These are phyloP conservation scores for Alfaro cultratus DNA, from an alignment of 2,797 vertebrate genomes.

Conservation along the genomic window DNA sequence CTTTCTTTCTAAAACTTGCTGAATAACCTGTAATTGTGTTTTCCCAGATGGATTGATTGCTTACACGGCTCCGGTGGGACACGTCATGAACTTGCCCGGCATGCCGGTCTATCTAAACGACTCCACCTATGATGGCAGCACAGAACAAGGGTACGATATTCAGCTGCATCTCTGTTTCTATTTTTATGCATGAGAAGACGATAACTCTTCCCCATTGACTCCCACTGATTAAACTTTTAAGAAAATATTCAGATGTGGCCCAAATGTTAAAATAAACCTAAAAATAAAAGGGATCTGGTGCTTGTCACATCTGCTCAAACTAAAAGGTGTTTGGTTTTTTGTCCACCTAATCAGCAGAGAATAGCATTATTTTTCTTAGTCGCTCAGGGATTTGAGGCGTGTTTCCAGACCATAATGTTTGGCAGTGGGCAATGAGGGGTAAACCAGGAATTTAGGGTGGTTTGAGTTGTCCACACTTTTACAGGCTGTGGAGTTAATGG, in stretches of 20 bases:
- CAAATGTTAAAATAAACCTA: constrained; percentile 25
- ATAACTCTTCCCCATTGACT: constrained; percentile 25
- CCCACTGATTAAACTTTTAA: constrained; percentile 6
- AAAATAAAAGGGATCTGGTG: constrained; percentile 13
- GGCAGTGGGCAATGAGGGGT: constrained; percentile 46
- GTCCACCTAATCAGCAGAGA: constrained; percentile 66
- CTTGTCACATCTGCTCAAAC: constrained; percentile 50
- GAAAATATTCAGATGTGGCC: constrained; percentile 11
- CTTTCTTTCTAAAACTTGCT: constrained; percentile 15
- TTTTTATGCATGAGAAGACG: constrained; percentile 30
- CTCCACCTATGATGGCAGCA: constrained; percentile 91
- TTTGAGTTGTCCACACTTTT: constrained; percentile 41
- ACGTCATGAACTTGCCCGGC: constrained; percentile 85
- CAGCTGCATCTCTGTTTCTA: neutral
- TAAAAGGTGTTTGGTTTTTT: constrained; percentile 41
- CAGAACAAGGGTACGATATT: constrained; percentile 82
- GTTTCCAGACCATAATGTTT: constrained; percentile 70
- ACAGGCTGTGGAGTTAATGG: constrained; percentile 74
- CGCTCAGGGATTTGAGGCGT: constrained; percentile 63
- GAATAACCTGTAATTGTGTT: constrained; percentile 6
- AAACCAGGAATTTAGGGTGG: constrained; percentile 18
- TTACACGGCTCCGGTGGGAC: constrained; percentile 88
- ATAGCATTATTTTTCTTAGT: constrained; percentile 53
- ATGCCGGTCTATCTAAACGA: constrained; percentile 87
- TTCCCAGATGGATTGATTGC: constrained; percentile 87